Base-by-base conservation (phyloP, 1,140 invertebrate species). In the Drosophila nebulosa region DNA sequence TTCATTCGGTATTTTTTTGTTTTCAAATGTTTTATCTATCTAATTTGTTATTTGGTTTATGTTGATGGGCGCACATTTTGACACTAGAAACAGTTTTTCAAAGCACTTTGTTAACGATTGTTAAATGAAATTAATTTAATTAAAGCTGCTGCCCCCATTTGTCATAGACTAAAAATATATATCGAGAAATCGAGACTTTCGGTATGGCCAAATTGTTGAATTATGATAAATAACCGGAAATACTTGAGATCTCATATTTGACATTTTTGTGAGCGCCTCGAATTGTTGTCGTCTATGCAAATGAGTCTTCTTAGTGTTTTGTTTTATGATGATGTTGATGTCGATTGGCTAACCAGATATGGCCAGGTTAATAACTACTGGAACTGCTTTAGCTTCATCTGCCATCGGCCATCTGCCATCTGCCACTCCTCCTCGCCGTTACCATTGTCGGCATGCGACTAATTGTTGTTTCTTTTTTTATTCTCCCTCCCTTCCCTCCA, bases 1-100 rank as follows among this genome's bases (percentile, higher is more conserved):
- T 71, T 71, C 26, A 58, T 30, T 72, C 22, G 9, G 12, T 26
- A 3, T 55, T 24, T 30, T 4, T 30, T 14, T 55, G 14, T 55
- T 46, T 42, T 42, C 5, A 6, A n/a, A n/a, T n/a, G 5, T 76
- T 73, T 65, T 53, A 75, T 65, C 79, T 53, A 75, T 65, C 79
- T 80, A 80, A 84, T 70, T 77, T 58, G 39, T 52, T 53, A 50
- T 42, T 67, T 77, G 77, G 74, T 84, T 80, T 80, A 86, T 86
- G 73, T 30, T 46, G 35, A 69, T 74, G 62, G 64, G 64, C 51
- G 57, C 14, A 24, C n/a, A 30, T 56, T 69, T 61, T 63, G 73
- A 77, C 77, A 74, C 36, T 66, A 66, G 18, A 66, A 46, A 46
- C 16, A 46, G 39, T 46, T 46, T 10, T 46, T 46, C 18, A 46